A percentile compares a stretch with the other conserved stretches of the same genome.
These are phyloP conservation scores for Oscheius myriophilus DNA, from an alignment of 2,888 invertebrate genomes.

Conservation along the genomic window DNA sequence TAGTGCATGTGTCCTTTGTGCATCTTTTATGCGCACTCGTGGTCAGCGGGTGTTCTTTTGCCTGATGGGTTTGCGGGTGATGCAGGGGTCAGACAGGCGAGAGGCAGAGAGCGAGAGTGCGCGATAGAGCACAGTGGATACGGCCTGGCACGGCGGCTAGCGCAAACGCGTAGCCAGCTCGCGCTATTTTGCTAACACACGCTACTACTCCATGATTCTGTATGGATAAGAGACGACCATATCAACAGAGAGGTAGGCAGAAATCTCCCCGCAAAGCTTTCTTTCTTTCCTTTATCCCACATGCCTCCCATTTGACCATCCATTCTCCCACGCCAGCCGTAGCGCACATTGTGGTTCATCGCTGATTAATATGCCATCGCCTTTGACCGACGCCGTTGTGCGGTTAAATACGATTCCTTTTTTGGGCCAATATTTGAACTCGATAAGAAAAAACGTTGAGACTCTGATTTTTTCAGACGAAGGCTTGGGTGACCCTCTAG, in stretches of 20 bases:
- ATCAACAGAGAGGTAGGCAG: conserved; percentile 20
- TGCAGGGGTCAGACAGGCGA: conserved; percentile 25
- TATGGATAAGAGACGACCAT: conserved; percentile 29
- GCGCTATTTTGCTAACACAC: conserved; percentile 28
- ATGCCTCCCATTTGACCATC: not conserved
- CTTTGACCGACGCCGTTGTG: too few relatives aligned
- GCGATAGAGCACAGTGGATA: conserved; percentile 29
- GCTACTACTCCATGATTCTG: conserved; percentile 27
- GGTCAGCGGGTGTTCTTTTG: conserved; percentile 6
- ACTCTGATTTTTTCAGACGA: conserved; percentile 52
- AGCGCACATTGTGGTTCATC: too few relatives aligned
- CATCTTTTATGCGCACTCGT: not conserved
- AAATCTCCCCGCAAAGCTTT: not conserved
- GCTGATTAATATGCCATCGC: too few relatives aligned
- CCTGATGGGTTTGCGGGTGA: not conserved
- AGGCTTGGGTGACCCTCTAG: conserved; percentile 65
- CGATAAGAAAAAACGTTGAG: too few relatives aligned
- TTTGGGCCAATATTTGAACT: too few relatives aligned
- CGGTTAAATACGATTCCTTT: too few relatives aligned
- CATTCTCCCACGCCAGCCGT: not conserved
- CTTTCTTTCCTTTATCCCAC: not conserved
- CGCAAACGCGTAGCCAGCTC: conserved; percentile 26
- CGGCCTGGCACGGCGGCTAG: conserved; percentile 31
- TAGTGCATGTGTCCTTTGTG: too few relatives aligned
- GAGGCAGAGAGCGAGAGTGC: conserved; percentile 30